Base-by-base conservation (phyloP, 2,797 vertebrate species). In the Propithecus deckenii region DNA sequence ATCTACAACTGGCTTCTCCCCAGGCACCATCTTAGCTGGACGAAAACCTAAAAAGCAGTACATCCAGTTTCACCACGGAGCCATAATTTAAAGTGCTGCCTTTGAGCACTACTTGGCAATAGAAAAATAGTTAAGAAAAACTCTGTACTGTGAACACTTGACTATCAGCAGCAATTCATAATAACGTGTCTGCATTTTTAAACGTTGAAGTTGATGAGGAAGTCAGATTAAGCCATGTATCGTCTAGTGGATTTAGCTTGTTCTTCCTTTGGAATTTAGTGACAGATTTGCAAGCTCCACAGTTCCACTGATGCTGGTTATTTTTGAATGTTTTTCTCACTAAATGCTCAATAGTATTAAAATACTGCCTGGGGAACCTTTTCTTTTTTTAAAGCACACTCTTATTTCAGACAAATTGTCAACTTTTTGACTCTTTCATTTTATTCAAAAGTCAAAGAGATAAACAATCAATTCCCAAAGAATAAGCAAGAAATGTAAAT, bases 1-100 rank as follows among this genome's bases (percentile, higher is more conserved):
- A 48, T 65, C 48, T 72, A 69, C 80, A 71, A 4, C 30, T 97
- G 97, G 96, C 95, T 83, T 92, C n/a, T 85, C 57, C 86, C 92
- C 95, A 97, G 65, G 67, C 94, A 83, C 83, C 91, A 95, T 74
- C 92, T 97, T 96, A 96, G 81, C 63, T 95, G 88, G 92, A 88
- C 61, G 92, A 75, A 93, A 94, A 81, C 67, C 81, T 91, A 38
- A 74, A 79, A 78, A 57, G 80, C 65, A 52, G 32, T 25, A 78
- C 50, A 15, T 92, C 86, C 97, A 94, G 52, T 72, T 87, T 84
- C 90, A 84, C 86, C 41, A 57, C 12, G 55, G 59, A 95, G 74
- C 87, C 89, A 48, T 84, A 69, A 84, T 93, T 87, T 90, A 91
- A 94, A 89, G 57, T 8, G 59, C 89, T 76, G 71, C 67, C 18